A percentile compares a stretch with the other conserved stretches of the same genome.
These are phyloP conservation scores for Leptogaster cylindrica DNA, from an alignment of 2,888 invertebrate species.

Conservation along the genomic window DNA sequence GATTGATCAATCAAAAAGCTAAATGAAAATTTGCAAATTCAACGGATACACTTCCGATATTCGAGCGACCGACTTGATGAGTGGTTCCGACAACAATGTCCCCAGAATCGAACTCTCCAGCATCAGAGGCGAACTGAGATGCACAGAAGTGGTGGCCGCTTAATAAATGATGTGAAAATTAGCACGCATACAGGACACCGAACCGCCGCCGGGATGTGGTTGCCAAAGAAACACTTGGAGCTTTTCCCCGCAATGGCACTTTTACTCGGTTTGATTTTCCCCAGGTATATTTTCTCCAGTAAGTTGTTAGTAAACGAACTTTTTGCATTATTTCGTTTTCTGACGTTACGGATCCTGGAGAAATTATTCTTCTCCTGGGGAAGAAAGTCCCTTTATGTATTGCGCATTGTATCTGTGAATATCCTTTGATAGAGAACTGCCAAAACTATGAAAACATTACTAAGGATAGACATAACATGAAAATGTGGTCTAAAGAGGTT, in stretches of 20 bases:
- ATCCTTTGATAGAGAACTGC: too few species aligned
- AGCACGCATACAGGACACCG: constrained; percentile 1
- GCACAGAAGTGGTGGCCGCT: constrained; percentile 1
- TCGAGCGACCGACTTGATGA: not conserved
- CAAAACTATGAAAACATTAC: not conserved
- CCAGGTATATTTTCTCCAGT: not conserved
- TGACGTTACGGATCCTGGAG: constrained; percentile 7
- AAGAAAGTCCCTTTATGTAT: not conserved
- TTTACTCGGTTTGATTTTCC: not conserved
- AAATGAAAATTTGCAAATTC: constrained; percentile 4
- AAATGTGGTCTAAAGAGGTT: too few species aligned
- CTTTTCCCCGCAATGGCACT: not conserved
- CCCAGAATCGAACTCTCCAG: not conserved
- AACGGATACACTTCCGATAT: not conserved
- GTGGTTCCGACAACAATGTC: not conserved
- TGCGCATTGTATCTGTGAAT: not conserved
- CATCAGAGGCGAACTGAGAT: constrained; percentile 24
- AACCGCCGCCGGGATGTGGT: constrained; percentile 28
- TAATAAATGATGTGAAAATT: constrained; percentile 22
- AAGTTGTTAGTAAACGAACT: not conserved
- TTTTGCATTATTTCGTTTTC: not conserved
- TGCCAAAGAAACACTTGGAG: constrained; percentile 18
- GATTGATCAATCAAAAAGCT: not conserved
- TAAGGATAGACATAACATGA: not conserved
- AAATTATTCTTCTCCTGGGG: not conserved